phyloP scores from a whole-genome alignment of 1,140 invertebrate species.

The Chymomyza costata region DNA sequence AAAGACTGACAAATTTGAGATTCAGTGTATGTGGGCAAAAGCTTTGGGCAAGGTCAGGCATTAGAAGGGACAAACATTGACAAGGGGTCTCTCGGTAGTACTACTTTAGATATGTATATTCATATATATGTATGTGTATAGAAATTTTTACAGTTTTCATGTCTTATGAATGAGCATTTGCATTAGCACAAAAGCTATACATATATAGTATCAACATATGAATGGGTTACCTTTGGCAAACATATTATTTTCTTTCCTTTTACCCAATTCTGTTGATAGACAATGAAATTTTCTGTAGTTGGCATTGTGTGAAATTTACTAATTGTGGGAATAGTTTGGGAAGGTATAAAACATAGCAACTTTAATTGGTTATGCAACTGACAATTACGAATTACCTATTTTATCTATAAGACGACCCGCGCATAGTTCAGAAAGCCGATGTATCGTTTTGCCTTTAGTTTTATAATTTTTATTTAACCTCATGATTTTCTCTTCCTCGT shows the following conservation, averaged over 20 bases:
- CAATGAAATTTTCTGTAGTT: conserved; percentile 47
- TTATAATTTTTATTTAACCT: conserved; percentile 51
- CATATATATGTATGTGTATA: conserved; percentile 12
- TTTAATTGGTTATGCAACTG: conserved; percentile 65
- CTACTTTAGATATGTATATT: conserved; percentile 15
- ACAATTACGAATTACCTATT: conserved; percentile 71
- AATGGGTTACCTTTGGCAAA: conserved; percentile 52
- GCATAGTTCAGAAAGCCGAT: conserved; percentile 66
- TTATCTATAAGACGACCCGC: conserved; percentile 59
- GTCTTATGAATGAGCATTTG: conserved; percentile 24
- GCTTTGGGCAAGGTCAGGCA: conserved; percentile 30
- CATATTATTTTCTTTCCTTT: conserved; percentile 45
- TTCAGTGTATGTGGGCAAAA: conserved; percentile 19
- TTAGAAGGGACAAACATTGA: conserved; percentile 44
- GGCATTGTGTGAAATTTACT: background rate
- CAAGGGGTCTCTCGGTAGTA: too few species aligned
- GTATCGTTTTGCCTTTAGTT: conserved; percentile 62
- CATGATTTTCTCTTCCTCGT: conserved; percentile 41
- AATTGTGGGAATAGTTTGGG: too few species aligned
- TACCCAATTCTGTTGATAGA: conserved; percentile 66
- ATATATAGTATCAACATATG: conserved; percentile 21
- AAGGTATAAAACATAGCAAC: conserved; percentile 27
- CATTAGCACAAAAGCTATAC: conserved; percentile 56
- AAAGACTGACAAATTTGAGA: conserved; percentile 7
- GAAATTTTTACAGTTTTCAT: conserved; percentile 11